phyloP scores from a whole-genome alignment of 2,797 vertebrate genomes.

The Hydrocynus forskahlii region DNA sequence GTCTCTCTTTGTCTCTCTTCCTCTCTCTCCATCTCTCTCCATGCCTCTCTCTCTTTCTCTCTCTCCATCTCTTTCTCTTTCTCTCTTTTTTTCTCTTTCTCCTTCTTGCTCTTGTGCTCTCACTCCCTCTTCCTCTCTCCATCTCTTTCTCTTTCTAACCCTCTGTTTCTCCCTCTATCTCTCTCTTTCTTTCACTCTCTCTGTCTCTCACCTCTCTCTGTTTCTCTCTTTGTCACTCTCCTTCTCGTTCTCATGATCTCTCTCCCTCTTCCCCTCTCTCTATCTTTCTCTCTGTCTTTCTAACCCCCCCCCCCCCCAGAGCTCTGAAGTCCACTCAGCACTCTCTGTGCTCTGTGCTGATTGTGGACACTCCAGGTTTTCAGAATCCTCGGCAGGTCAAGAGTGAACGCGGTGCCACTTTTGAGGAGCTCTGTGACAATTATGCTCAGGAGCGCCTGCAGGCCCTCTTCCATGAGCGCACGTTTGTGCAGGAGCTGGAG shows the following conservation, averaged over 20 bases:
- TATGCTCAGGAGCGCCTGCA: constrained; percentile 96
- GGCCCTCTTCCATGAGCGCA: constrained; percentile 91
- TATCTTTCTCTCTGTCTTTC: background rate
- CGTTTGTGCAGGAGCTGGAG: constrained; percentile 90
- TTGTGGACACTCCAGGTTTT: constrained; percentile 96
- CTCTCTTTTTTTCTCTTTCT: background rate
- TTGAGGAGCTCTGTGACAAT: constrained; percentile 97
- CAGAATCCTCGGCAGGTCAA: constrained; percentile 90
- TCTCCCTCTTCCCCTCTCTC: background rate
- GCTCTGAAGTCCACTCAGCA: constrained; percentile 96
- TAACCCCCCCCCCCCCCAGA: constrained; percentile 12
- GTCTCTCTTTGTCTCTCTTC: background rate
- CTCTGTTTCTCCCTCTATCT: no score
- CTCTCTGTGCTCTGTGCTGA: constrained; percentile 91
- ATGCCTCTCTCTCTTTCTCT: background rate
- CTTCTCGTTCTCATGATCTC: background rate
- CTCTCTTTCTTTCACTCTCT: background rate
- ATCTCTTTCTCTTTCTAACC: background rate
- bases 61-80: background rate
- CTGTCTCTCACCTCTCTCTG: background rate
- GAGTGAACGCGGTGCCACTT: constrained; percentile 87
- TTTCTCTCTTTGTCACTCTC: background rate
- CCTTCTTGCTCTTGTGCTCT: no score
- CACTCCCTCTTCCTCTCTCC: background rate
- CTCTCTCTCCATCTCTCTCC: background rate